A percentile compares a stretch with the other conserved stretches of the same genome.
These are phyloP conservation scores for Lepidonotus clava DNA, from an alignment of 2,888 invertebrate species.

Conservation along the genomic window DNA sequence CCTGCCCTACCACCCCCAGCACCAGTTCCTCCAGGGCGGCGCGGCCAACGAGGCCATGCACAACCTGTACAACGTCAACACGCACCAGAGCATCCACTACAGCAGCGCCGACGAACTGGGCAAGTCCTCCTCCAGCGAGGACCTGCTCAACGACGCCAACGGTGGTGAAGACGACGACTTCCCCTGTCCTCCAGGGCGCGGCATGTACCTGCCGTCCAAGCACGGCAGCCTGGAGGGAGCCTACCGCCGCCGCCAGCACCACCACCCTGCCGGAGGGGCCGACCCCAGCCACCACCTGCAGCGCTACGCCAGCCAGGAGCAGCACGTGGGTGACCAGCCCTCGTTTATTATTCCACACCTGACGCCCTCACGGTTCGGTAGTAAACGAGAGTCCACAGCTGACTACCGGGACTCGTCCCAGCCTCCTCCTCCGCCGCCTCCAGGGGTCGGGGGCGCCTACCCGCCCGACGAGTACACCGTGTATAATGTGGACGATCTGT, in stretches of 20 bases:
- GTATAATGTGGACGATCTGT: neutral
- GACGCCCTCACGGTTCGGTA: constrained; percentile 70
- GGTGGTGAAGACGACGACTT: constrained; percentile 12
- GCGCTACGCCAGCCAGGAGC: constrained; percentile 60
- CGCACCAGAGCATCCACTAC: constrained; percentile 79
- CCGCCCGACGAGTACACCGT: constrained; percentile 35
- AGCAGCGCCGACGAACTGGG: constrained; percentile 75
- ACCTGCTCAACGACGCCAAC: constrained; percentile 60
- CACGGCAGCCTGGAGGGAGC: constrained; percentile 77
- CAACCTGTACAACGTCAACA: constrained; percentile 65
- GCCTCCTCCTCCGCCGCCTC: constrained; percentile 26
- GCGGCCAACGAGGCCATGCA: constrained; percentile 30
- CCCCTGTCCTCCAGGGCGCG: constrained; percentile 70
- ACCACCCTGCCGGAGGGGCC: neutral
- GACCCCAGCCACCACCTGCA: neutral
- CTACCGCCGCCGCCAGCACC: constrained; percentile 62
- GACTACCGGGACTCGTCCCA: constrained; percentile 63
- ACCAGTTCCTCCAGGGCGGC: neutral
- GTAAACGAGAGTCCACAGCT: constrained; percentile 71
- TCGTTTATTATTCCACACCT: constrained; percentile 60
- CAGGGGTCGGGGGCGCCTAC: neutral
- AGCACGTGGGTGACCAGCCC: constrained; percentile 43
- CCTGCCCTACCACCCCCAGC: neutral
- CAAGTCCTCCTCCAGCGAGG: constrained; percentile 68
- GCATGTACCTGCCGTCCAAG: constrained; percentile 56